A percentile compares a stretch with the other conserved stretches of the same genome.
These are phyloP conservation scores for Carassius auratus DNA, from an alignment of 2,113 vertebrate species.

Conservation along the genomic window DNA sequence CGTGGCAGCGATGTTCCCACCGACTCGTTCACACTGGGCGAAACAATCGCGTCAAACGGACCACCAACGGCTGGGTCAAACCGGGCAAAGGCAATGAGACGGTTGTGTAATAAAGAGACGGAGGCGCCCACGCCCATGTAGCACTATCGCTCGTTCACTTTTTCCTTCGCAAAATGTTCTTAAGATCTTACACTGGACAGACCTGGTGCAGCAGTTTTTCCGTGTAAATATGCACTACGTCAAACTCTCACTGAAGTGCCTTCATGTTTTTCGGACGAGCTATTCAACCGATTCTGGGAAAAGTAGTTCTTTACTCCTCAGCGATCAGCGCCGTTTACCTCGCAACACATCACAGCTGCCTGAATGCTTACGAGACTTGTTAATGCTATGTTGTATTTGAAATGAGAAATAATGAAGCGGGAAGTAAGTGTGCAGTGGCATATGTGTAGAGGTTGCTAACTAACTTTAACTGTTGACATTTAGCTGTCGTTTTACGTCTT, in stretches of 20 bases:
- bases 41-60: slow-evolving; percentile 81
- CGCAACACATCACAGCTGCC: slow-evolving; percentile 16
- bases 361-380: neutral
- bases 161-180: slow-evolving; percentile 36
- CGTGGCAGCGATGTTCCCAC: slow-evolving; percentile 94
- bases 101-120: slow-evolving; percentile 80
- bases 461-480: neutral
- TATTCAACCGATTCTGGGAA: slow-evolving; percentile 19
- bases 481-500: neutral
- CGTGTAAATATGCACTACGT: slow-evolving; percentile 41
- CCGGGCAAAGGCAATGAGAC: slow-evolving; percentile 94
- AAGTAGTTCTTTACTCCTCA: slow-evolving; percentile 18
- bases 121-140: neutral
- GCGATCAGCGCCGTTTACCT: slow-evolving; percentile 42
- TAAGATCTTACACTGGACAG: slow-evolving; percentile 74
- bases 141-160: slow-evolving; percentile 45
- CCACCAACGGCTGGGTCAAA: slow-evolving; percentile 89
- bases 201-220: slow-evolving; percentile 39
- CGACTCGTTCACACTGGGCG: slow-evolving; percentile 86
- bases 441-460: neutral
- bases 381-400: neutral
- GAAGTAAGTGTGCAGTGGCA: neutral
- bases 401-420: neutral
- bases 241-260: slow-evolving; percentile 47
- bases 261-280: slow-evolving; percentile 21